These are phyloP conservation scores for Anhinga rufa DNA, from an alignment of 2,113 vertebrate genomes.

Conservation along the genomic window DNA sequence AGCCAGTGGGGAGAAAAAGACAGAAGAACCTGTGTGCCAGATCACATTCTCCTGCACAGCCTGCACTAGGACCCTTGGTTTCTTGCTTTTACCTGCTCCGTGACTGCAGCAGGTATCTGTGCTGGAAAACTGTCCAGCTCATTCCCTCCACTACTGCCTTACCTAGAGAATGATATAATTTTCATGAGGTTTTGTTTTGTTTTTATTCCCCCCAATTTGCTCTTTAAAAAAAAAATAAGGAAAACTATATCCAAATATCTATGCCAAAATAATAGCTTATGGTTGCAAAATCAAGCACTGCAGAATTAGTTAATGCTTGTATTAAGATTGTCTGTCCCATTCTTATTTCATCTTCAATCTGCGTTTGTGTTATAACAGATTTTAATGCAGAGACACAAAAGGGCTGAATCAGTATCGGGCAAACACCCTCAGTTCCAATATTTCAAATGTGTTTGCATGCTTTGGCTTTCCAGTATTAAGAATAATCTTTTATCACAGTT, in stretches of 20 bases:
- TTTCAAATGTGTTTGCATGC: not conserved
- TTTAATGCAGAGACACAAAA: not conserved
- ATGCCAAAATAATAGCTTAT: not conserved
- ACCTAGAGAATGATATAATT: not conserved
- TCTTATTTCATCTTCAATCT: not conserved
- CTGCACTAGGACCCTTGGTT: not conserved
- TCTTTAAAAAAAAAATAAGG: not conserved
- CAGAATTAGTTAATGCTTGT: not conserved
- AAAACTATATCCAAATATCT: not conserved
- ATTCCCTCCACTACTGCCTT: not conserved
- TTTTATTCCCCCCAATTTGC: not conserved
- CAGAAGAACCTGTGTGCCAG: not conserved
- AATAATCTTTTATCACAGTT: not conserved
- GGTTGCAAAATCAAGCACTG: not conserved
- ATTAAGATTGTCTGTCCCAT: not conserved
- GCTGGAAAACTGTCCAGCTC: not conserved
- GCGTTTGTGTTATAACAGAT: not conserved
- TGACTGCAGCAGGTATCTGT: not conserved
- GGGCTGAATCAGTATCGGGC: not conserved
- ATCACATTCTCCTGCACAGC: not conserved
- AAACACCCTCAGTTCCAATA: not conserved
- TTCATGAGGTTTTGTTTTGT: not conserved
- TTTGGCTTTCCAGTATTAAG: not conserved
- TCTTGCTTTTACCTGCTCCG: not conserved
- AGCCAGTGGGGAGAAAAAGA: not conserved